phyloP scores from a whole-genome alignment of 2,888 invertebrate genomes.

The Rotaria magnacalcarata region DNA sequence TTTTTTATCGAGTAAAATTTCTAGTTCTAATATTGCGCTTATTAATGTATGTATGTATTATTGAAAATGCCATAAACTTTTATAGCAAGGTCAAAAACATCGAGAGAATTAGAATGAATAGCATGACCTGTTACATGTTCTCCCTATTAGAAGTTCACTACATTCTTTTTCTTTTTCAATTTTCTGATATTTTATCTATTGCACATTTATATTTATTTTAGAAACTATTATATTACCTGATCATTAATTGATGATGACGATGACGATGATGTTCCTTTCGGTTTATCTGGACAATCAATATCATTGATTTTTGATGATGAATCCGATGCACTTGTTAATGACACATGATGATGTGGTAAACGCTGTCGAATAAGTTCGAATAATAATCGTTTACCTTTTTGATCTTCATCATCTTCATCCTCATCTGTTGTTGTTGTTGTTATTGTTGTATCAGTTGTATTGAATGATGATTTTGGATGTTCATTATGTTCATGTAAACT shows the following conservation, averaged over 20 bases:
- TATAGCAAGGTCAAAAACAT: too few species aligned
- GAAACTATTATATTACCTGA: background rate
- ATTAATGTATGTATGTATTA: too few species aligned
- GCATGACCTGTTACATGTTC: too few species aligned
- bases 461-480: background rate
- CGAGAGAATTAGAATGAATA: too few species aligned
- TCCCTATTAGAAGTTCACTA: too few species aligned
- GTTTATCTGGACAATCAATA: background rate
- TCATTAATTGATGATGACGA: constrained; percentile 5
- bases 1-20: too few species aligned
- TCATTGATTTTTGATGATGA: background rate
- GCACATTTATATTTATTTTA: background rate
- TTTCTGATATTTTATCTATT: too few species aligned
- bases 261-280: background rate
- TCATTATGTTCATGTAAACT: constrained; percentile 5
- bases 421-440: background rate
- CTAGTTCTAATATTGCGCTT: too few species aligned
- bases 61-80: too few species aligned
- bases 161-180: too few species aligned
- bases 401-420: background rate
- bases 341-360: constrained; percentile 8
- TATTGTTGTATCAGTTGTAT: background rate
- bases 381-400: constrained; percentile 17
- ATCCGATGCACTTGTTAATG: background rate
- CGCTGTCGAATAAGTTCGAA: background rate